Conservation (phyloP, 2,797 vertebrate species). For the Streptopelia turtur region DNA sequence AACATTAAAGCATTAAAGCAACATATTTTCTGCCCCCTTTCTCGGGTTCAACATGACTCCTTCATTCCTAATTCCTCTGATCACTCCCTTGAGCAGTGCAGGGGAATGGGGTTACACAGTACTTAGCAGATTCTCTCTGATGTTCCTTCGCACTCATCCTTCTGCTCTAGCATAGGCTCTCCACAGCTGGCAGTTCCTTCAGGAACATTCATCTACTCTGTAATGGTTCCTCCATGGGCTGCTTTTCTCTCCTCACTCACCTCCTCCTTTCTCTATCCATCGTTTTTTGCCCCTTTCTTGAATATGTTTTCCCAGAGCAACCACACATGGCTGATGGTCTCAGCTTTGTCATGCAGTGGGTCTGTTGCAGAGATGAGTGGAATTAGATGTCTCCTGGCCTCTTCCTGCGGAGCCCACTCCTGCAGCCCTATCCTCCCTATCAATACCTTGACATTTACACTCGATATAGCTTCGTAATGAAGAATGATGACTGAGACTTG, state of each 20-base stretch:
- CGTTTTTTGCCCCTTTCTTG: neutral
- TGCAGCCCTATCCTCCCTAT: neutral
- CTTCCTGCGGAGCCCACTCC: neutral
- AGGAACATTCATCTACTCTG: neutral
- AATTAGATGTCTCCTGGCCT: neutral
- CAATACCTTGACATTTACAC: neutral
- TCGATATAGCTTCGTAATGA: neutral
- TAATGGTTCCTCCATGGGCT: neutral
- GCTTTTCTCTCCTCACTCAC: neutral
- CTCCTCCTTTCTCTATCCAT: neutral
- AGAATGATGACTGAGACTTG: neutral
- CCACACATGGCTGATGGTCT: neutral
- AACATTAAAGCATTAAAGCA: neutral
- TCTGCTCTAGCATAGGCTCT: neutral
- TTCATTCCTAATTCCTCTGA: neutral
- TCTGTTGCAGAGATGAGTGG: neutral
- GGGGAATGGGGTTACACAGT: neutral
- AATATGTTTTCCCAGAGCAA: neutral
- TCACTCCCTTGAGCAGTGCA: accelerated
- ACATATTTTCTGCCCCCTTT: neutral
- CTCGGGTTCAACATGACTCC: neutral
- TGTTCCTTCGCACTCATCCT: neutral
- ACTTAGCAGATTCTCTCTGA: neutral
- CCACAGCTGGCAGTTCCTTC: neutral
- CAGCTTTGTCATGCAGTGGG: neutral